phyloP scores from a whole-genome alignment of 2,888 invertebrate genomes.

The Lapara coniferarum region DNA sequence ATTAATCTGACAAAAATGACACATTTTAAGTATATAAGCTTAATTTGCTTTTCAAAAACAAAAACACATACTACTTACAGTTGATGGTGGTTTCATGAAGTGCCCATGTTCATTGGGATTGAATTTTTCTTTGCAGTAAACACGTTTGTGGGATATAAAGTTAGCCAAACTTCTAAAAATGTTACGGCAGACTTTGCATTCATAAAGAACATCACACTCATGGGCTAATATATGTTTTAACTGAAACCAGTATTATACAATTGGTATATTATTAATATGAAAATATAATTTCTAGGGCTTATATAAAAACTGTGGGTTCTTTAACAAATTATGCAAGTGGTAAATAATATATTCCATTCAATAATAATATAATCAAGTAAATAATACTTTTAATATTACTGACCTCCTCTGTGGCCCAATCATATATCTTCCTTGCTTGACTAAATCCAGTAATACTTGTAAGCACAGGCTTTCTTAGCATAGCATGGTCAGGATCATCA shows the following conservation, averaged over 20 bases:
- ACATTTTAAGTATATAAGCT: conserved; percentile 8
- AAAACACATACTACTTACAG: conserved; percentile 62
- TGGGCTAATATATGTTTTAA: conserved; percentile 88
- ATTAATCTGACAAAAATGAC: conserved; percentile 57
- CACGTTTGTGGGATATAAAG: conserved; percentile 94
- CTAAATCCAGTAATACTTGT: conserved; percentile 87
- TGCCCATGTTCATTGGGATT: conserved; percentile 72
- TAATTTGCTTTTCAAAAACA: conserved; percentile 2
- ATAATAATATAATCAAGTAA: no score
- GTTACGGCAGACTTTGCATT: conserved; percentile 93
- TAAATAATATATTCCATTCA: no score
- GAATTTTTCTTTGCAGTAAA: conserved; percentile 88
- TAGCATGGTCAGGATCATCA: conserved; percentile 80
- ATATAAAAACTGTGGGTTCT: no score
- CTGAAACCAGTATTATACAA: conserved; percentile 69
- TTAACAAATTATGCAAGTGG: no score
- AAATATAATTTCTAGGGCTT: background rate
- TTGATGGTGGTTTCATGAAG: conserved; percentile 69
- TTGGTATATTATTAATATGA: background rate
- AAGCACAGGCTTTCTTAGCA: conserved; percentile 86
- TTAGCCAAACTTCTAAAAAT: conserved; percentile 94
- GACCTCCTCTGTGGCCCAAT: conserved; percentile 90
- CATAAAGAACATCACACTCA: conserved; percentile 95
- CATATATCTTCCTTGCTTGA: conserved; percentile 88
- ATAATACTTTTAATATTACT: conserved; percentile 40